Evolutionary conservation across 1,140 invertebrate genomes (phyloP).

Genomic region (Halyomorpha halys): DNA sequence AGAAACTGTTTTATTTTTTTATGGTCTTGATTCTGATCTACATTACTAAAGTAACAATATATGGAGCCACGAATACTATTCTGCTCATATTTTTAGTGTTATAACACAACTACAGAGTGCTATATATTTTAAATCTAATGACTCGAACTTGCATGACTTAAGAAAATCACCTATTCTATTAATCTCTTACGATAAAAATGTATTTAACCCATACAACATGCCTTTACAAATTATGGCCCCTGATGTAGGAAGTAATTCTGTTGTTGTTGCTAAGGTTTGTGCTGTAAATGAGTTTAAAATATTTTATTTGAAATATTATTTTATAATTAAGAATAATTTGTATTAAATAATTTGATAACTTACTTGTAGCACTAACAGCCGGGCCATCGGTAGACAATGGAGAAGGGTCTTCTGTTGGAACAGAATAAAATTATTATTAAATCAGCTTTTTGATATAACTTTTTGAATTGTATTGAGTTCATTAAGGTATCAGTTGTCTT

Average conservation of each 20-base stretch:
- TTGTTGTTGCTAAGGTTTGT: not conserved
- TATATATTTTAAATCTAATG: no score
- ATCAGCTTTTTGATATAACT: no score
- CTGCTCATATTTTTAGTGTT: no score
- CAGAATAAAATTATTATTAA: not conserved
- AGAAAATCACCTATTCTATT: no score
- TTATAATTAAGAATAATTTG: not conserved
- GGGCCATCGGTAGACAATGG: not conserved
- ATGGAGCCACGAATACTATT: no score
- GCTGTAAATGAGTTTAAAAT: constrained; percentile 4
- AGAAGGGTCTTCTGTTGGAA: not conserved
- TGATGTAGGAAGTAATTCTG: not conserved
- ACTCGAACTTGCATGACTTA: no score
- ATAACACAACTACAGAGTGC: no score
- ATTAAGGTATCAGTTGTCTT: no score
- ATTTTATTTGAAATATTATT: not conserved
- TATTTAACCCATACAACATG: not conserved
- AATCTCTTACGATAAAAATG: not conserved
- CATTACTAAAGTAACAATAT: no score
- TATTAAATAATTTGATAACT: not conserved
- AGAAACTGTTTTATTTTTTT: no score
- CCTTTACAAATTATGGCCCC: not conserved
- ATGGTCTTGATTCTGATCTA: no score
- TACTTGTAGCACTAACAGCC: constrained; percentile 19
- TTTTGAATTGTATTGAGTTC: no score